Evolutionary conservation across 2,797 vertebrate species (phyloP).

Genomic region (Lutjanus argentimaculatus): DNA sequence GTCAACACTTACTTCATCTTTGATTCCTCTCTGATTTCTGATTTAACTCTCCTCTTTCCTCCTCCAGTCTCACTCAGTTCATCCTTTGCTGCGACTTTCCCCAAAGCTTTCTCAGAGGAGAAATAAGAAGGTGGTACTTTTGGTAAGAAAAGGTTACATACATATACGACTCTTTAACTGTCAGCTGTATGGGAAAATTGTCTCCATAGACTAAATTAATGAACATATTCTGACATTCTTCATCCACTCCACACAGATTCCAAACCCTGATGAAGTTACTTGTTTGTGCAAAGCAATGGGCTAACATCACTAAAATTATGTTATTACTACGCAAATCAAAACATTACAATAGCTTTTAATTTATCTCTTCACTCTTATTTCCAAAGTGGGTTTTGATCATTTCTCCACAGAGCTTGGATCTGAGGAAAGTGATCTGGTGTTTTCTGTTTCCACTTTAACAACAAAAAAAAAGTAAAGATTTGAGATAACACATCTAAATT

Average conservation of each 20-base stretch:
- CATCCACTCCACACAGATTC: too few relatives aligned
- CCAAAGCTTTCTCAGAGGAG: constrained; percentile 85
- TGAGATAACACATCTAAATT: not conserved
- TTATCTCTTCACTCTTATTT: too few relatives aligned
- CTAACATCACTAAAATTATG: too few relatives aligned
- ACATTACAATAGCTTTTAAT: too few relatives aligned
- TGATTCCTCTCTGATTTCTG: not conserved
- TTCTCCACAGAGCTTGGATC: too few relatives aligned
- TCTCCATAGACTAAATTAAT: too few relatives aligned
- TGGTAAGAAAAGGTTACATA: constrained; percentile 67
- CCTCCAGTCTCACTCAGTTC: constrained; percentile 84
- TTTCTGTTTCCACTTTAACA: not conserved
- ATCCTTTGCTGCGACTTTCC: constrained; percentile 86
- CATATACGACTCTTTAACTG: not conserved
- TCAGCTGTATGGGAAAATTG: not conserved
- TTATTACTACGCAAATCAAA: too few relatives aligned
- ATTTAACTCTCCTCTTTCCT: not conserved
- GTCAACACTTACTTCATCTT: not conserved
- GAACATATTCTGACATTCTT: too few relatives aligned
- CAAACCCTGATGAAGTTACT: too few relatives aligned
- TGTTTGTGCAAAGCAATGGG: too few relatives aligned
- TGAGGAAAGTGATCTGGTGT: too few relatives aligned
- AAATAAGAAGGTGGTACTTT: constrained; percentile 82
- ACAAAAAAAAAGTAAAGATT: not conserved
- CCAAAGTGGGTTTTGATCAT: too few relatives aligned